Evolutionary conservation across 92 coral and sea anemone species (phyloP).

Genomic region (Porites rus): DNA sequence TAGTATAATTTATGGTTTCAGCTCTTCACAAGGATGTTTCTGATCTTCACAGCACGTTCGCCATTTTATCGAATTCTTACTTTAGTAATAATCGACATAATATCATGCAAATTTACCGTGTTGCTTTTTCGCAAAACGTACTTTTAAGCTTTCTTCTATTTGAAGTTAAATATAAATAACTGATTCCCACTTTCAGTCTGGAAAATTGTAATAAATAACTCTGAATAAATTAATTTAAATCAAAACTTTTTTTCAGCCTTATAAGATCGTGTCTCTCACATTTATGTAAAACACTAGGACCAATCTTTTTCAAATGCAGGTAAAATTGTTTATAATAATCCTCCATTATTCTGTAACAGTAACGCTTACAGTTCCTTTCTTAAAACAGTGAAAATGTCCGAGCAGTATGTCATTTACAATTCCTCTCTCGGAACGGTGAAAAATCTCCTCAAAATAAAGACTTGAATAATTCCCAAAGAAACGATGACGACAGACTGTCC

Average conservation of each 20-base stretch:
- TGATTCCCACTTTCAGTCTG: background rate
- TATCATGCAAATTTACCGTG: too few relatives aligned
- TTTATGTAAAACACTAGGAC: too few relatives aligned
- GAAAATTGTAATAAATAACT: background rate
- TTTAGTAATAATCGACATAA: too few relatives aligned
- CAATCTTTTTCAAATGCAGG: too few relatives aligned
- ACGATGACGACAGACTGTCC: slow-evolving; percentile 87
- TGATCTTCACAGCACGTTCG: too few relatives aligned
- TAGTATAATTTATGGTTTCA: too few relatives aligned
- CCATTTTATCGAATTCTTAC: too few relatives aligned
- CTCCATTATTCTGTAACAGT: too few relatives aligned
- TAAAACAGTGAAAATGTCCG: background rate
- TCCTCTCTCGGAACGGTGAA: slow-evolving; percentile 88
- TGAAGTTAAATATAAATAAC: background rate
- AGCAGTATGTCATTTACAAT: slow-evolving; percentile 35
- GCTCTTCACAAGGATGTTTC: too few relatives aligned
- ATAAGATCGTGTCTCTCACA: background rate
- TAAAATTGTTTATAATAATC: too few relatives aligned
- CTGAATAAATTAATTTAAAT: background rate
- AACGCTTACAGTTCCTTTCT: background rate
- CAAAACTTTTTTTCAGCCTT: background rate
- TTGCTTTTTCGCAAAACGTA: too few relatives aligned
- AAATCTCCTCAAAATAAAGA: slow-evolving; percentile 86
- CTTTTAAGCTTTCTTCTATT: too few relatives aligned
- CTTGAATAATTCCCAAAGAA: slow-evolving; percentile 83